Conservation (phyloP, 2,797 vertebrate genomes). For the Cyclopterus lumpus region DNA sequence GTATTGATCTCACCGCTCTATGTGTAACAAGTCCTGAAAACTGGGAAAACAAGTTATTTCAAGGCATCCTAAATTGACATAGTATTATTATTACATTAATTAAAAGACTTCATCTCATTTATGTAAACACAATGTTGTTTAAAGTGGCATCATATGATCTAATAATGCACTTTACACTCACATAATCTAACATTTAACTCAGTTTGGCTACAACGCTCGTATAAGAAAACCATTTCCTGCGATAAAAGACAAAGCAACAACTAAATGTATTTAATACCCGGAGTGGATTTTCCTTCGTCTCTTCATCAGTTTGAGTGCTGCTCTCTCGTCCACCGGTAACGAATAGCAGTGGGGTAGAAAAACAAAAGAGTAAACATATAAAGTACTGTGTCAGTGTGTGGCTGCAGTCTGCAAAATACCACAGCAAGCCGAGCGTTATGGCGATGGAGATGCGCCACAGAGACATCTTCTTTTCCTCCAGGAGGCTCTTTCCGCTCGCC, state of each 20-base stretch:
- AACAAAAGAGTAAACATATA: slow-evolving; percentile 62
- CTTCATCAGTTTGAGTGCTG: slow-evolving; percentile 80
- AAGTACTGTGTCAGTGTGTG: slow-evolving; percentile 59
- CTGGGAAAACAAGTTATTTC: background rate
- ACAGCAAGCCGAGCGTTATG: slow-evolving; percentile 64
- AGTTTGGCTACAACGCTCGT: background rate
- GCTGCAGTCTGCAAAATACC: slow-evolving; percentile 77
- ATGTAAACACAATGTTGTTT: background rate
- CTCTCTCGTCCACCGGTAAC: slow-evolving; percentile 58
- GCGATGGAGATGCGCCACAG: slow-evolving; percentile 67
- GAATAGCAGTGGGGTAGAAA: slow-evolving; percentile 30
- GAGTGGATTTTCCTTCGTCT: background rate
- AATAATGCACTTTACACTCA: background rate
- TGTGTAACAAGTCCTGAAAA: background rate
- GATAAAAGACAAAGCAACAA: background rate
- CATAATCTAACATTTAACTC: background rate
- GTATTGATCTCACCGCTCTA: background rate
- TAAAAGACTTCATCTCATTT: background rate
- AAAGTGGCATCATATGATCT: background rate
- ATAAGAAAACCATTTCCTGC: background rate
- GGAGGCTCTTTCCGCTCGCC: background rate
- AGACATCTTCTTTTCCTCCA: slow-evolving; percentile 66
- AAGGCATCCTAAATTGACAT: background rate
- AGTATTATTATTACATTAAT: background rate
- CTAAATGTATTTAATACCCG: slow-evolving; percentile 58